phyloP scores from a whole-genome alignment of 2,113 vertebrate genomes.

The Tenebrosternarchus preto region DNA sequence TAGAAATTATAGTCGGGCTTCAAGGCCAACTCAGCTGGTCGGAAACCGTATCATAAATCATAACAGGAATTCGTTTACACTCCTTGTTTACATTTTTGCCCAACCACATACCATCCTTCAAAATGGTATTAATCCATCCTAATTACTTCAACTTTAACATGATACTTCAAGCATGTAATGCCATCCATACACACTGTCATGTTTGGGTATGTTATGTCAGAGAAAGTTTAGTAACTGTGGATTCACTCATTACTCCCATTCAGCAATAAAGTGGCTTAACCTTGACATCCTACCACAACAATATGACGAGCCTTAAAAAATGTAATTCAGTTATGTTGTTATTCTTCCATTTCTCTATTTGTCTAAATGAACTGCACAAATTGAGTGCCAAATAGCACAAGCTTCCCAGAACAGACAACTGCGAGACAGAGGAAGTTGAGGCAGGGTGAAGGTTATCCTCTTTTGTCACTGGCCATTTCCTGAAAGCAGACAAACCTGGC shows the following conservation, averaged over 20 bases:
- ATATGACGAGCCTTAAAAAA: neutral
- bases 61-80: slow-evolving; percentile 34
- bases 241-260: neutral
- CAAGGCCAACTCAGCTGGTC: slow-evolving; percentile 42
- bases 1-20: slow-evolving; percentile 27
- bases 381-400: neutral
- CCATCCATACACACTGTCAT: neutral
- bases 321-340: slow-evolving; percentile 1
- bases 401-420: neutral
- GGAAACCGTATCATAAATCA: slow-evolving; percentile 35
- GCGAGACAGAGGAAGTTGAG: slow-evolving; percentile 43
- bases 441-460: slow-evolving; percentile 39
- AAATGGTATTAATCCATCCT: slow-evolving; percentile 10
- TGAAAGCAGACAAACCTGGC: slow-evolving; percentile 44
- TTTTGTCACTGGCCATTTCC: slow-evolving; percentile 41
- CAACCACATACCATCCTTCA: neutral
- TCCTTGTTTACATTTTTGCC: slow-evolving; percentile 26
- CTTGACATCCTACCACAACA: neutral
- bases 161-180: slow-evolving; percentile 16
- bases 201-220: neutral
- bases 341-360: slow-evolving; percentile 2
- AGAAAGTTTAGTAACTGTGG: neutral
- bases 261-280: neutral
- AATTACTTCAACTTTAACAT: slow-evolving; percentile 14
- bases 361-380: too few relatives aligned